Evolutionary conservation across 2,113 vertebrate species (phyloP), one percentile per base, ranked within the genome.

Genomic region (Dipodomys spectabilis): DNA sequence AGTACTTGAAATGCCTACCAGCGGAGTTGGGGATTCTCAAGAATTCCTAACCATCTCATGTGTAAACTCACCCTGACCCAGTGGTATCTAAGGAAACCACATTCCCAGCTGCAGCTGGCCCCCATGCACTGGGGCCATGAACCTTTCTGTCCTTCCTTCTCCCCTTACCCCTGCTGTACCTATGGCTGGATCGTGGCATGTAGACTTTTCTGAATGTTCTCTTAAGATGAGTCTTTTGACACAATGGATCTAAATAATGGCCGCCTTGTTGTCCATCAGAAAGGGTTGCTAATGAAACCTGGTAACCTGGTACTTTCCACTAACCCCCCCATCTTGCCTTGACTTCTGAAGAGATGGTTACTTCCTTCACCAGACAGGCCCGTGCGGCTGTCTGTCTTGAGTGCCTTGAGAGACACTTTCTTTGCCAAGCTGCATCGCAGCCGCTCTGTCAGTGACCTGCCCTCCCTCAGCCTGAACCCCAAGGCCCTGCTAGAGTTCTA

Each of bases 391-490:
- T 98, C 99, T 96, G 98, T 99, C 98, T 98, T 99, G 98, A 98
- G 99, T 97, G 98, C 98, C 98, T 98, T 99, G 96, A 98, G 99
- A 96, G 99, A 99, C 97, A 98, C 98, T 97, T 98, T 99, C 97
- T 98, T 99, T 98, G 99, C 99, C 98, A 99, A 99, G 98, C 98
- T 99, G 96, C 99, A 98, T 94, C 98, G 99, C 97, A 99, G 98
- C 98, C 98, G 98, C 97, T 99, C 99, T 89, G 99, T 99, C 98
- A 99, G 99, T 95, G 99, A 99, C 98, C 98, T 99, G 98, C 98
- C 99, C 96, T 99, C 98, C 67, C 99, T 99, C 95, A 98, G 99
- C 97, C 99, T 99, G 97, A 98, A 98, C 97, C 98, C 99, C 97
- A 98, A 98, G 98, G 98, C 98, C 98, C 99, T 98, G 98, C 98